Percentiles rank a stretch among this genome's conserved stretches.
Conservation (phyloP, 2,888 invertebrate species). For the Quadriops clusia region DNA sequence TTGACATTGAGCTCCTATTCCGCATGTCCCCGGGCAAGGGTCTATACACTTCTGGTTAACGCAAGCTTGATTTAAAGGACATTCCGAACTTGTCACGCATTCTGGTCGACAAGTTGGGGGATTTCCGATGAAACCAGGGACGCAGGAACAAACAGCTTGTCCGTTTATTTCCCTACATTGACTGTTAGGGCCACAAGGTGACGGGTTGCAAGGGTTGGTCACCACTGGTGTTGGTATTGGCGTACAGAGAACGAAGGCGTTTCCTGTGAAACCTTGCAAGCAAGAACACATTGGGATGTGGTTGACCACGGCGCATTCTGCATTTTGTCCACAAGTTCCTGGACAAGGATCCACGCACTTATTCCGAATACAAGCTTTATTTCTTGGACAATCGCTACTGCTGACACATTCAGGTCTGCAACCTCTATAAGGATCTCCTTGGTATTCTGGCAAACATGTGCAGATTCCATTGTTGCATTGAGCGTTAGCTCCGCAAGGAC, state of each 20-base stretch:
- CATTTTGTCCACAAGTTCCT: conserved; percentile 58
- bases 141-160: conserved; percentile 46
- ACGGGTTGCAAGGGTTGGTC: conserved; percentile 41
- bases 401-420: conserved; percentile 62
- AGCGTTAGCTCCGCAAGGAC: conserved; percentile 54
- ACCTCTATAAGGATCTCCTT: conserved; percentile 36
- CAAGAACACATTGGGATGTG: conserved; percentile 61
- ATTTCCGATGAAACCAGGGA: conserved; percentile 42
- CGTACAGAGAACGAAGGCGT: conserved; percentile 56
- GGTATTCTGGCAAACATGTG: conserved; percentile 2
- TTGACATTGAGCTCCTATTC: conserved; percentile 42
- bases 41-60: conserved; percentile 49
- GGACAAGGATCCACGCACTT: conserved; percentile 63
- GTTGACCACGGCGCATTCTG: conserved; percentile 59
- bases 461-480: conserved; percentile 39
- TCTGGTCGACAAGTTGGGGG: conserved; percentile 48
- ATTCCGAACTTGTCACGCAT: conserved; percentile 47
- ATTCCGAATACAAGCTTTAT: conserved; percentile 57
- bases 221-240: conserved; percentile 32
- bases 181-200: conserved; percentile 45
- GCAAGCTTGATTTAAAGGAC: conserved; percentile 43
- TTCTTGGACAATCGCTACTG: conserved; percentile 54
- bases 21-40: conserved; percentile 47
- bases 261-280: conserved; percentile 46
- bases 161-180: conserved; percentile 43